phyloP scores from a whole-genome alignment of 2,113 vertebrate genomes.

The Callorhinus ursinus region DNA sequence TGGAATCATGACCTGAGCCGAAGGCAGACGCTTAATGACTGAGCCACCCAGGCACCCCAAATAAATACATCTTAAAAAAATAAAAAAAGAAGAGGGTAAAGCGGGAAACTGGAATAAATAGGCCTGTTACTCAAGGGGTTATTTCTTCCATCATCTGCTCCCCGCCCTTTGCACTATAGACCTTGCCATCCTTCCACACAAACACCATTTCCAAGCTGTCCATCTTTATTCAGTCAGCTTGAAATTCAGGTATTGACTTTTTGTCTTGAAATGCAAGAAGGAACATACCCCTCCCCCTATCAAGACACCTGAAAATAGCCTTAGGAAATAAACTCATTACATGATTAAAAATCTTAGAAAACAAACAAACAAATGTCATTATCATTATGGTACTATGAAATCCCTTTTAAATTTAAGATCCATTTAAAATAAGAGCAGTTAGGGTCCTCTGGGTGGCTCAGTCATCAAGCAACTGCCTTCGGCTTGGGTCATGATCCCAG shows the following conservation, averaged over 20 bases:
- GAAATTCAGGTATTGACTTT: background rate
- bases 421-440: background rate
- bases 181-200: background rate
- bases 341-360: constrained; percentile 30
- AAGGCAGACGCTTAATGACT: too few relatives aligned
- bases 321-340: background rate
- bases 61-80: background rate
- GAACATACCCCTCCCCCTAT: background rate
- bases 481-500: background rate
- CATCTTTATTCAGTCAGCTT: background rate
- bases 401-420: constrained; percentile 9
- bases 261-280: constrained; percentile 24
- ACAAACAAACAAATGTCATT: background rate
- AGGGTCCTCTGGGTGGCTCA: too few relatives aligned
- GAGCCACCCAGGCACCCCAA: background rate
- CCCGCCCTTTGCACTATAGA: background rate
- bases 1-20: too few relatives aligned
- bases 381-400: background rate
- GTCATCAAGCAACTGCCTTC: too few relatives aligned
- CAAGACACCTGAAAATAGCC: background rate
- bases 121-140: background rate
- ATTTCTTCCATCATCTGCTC: background rate
- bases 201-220: background rate
- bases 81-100: background rate
- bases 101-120: background rate